Conservation (phyloP, 2,797 vertebrate genomes). For the Rhynchotus rufescens region DNA sequence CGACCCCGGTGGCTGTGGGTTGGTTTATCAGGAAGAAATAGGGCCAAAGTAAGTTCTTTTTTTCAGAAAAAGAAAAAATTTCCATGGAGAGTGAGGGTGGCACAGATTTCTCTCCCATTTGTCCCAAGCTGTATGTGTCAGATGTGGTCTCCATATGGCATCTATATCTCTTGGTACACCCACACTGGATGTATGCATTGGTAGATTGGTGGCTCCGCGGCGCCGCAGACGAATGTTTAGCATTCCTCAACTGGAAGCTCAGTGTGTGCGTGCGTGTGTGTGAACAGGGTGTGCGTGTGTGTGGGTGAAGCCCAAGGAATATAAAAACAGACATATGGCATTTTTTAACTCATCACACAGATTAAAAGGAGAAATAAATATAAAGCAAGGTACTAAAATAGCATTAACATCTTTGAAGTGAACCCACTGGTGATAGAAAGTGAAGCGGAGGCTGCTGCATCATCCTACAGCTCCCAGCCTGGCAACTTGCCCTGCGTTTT, state of each 20-base stretch:
- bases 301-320: constrained; percentile 60
- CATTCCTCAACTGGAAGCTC: constrained; percentile 66
- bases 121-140: constrained; percentile 59
- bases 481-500: not conserved
- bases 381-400: constrained; percentile 41
- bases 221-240: constrained; percentile 62
- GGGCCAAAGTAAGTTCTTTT: constrained; percentile 15
- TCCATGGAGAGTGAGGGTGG: not conserved
- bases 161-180: constrained; percentile 42
- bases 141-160: constrained; percentile 68
- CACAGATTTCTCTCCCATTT: constrained; percentile 62
- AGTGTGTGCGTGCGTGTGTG: constrained; percentile 6
- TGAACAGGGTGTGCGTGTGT: not conserved
- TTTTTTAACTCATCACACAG: constrained; percentile 61
- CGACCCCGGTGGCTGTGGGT: constrained; percentile 4
- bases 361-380: constrained; percentile 63
- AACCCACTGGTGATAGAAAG: constrained; percentile 36
- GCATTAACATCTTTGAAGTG: constrained; percentile 3
- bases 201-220: constrained; percentile 25
- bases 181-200: constrained; percentile 51
- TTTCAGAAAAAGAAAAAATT: constrained; percentile 31
- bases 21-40: not conserved
- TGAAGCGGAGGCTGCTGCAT: not conserved
- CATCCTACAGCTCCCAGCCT: not conserved
- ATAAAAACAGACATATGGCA: constrained; percentile 74